These are phyloP conservation scores for Trichopria drosophilae DNA, from an alignment of 2,888 invertebrate species.

Conservation along the genomic window DNA sequence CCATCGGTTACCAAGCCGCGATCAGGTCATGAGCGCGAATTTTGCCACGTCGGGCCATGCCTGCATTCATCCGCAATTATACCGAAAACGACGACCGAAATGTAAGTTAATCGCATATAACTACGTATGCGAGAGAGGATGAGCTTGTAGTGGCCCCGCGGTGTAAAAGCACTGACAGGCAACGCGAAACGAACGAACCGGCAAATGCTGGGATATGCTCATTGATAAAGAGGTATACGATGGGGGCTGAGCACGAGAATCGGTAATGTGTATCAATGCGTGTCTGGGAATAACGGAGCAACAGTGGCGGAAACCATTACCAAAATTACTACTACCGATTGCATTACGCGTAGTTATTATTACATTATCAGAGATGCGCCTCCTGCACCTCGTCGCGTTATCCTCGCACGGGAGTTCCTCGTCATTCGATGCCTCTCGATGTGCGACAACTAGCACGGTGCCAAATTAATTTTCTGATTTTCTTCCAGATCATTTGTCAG, in stretches of 20 bases:
- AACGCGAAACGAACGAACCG: too few species aligned
- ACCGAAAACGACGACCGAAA: conserved; percentile 14
- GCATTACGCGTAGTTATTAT: conserved; percentile 41
- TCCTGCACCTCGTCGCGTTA: conserved; percentile 15
- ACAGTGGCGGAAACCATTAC: conserved; percentile 40
- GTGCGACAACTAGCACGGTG: too few species aligned
- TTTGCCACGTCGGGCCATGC: conserved; percentile 2
- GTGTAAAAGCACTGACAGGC: too few species aligned
- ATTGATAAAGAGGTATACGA: too few species aligned
- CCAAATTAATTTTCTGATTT: too few species aligned
- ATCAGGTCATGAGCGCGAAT: conserved; percentile 5
- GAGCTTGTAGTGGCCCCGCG: too few species aligned
- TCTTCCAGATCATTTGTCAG: too few species aligned
- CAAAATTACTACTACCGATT: conserved; percentile 47
- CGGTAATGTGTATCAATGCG: conserved; percentile 36
- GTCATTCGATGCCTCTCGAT: conserved; percentile 7
- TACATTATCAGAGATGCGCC: conserved; percentile 27
- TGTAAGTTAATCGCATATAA: conserved; percentile 25
- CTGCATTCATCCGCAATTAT: conserved; percentile 14
- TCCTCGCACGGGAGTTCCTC: conserved; percentile 17
- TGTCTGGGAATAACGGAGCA: conserved; percentile 35
- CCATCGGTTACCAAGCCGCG: not conserved
- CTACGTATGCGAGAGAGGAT: too few species aligned
- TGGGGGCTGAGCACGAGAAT: conserved; percentile 29
- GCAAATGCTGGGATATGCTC: too few species aligned